A percentile compares a stretch with the other conserved stretches of the same genome.
Evolutionary conservation across 2,113 vertebrate genomes (phyloP).

Genomic region (Acinonyx jubatus): DNA sequence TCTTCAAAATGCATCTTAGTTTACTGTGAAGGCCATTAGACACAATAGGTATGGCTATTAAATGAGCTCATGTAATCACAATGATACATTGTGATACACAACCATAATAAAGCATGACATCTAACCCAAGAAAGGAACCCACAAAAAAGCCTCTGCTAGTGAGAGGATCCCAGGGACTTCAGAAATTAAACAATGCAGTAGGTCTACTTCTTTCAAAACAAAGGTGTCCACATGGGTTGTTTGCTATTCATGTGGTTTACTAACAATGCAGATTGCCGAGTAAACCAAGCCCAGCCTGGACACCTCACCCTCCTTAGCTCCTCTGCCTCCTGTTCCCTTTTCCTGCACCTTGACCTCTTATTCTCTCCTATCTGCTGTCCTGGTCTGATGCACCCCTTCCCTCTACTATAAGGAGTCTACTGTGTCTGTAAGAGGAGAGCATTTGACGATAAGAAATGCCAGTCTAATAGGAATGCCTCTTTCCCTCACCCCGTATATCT

Average conservation of each 20-base stretch:
- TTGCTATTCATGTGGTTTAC: background rate
- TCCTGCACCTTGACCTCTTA: background rate
- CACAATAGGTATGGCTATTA: background rate
- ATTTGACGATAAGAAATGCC: background rate
- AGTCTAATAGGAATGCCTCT: background rate
- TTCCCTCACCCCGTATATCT: no score
- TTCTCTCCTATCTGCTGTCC: background rate
- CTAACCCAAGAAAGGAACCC: background rate
- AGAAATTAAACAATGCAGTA: background rate
- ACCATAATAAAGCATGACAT: background rate
- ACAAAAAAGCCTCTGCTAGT: no score
- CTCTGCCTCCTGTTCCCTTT: background rate
- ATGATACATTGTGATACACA: background rate
- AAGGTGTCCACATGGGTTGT: background rate
- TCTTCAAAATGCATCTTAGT: conserved; percentile 17
- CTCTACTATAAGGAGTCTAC: background rate
- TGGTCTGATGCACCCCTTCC: background rate
- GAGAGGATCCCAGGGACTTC: background rate
- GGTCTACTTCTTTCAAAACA: background rate
- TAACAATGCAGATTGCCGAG: background rate
- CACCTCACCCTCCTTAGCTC: background rate
- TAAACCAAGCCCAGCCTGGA: background rate
- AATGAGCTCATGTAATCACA: background rate
- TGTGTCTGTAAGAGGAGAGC: background rate
- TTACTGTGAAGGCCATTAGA: background rate